Conservation (phyloP, 1,140 invertebrate genomes). For the Psix sp. region DNA sequence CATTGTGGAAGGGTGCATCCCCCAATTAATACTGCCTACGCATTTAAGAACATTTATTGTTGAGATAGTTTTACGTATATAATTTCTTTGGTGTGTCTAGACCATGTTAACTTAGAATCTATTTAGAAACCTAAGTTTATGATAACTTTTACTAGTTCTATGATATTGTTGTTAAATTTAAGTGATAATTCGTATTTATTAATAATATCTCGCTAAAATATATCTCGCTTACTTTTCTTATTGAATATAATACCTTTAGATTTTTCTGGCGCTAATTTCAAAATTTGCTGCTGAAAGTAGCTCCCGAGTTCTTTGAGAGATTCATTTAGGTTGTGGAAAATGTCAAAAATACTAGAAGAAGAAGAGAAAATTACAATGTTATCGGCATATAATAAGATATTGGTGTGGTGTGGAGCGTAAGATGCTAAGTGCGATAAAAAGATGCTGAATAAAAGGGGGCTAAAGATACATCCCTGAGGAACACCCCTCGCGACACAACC, state of each 20-base stretch:
- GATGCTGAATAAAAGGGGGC: conserved; percentile 11
- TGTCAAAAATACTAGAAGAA: not conserved
- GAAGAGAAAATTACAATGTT: conserved; percentile 10
- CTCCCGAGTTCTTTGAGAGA: not conserved
- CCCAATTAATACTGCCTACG: conserved; percentile 7
- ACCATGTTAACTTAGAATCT: conserved; percentile 8
- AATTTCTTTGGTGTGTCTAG: conserved; percentile 5
- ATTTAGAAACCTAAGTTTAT: conserved; percentile 11
- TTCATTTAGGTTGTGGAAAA: conserved; percentile 3
- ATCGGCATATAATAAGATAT: conserved; percentile 7
- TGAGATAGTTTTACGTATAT: conserved; percentile 1
- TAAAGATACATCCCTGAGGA: conserved; percentile 4
- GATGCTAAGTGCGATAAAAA: not conserved
- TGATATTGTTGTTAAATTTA: not conserved
- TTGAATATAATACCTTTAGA: not conserved
- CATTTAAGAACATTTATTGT: conserved; percentile 1
- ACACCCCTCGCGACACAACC: not conserved
- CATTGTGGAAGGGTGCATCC: no score
- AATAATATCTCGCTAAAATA: no score
- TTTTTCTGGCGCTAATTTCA: not conserved
- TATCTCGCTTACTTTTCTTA: not conserved
- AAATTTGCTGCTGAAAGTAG: not conserved
- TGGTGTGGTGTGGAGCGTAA: not conserved
- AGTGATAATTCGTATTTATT: not conserved
- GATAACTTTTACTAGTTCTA: not conserved